Conservation (phyloP, 2,888 invertebrate genomes). For the Aromia moschata region DNA sequence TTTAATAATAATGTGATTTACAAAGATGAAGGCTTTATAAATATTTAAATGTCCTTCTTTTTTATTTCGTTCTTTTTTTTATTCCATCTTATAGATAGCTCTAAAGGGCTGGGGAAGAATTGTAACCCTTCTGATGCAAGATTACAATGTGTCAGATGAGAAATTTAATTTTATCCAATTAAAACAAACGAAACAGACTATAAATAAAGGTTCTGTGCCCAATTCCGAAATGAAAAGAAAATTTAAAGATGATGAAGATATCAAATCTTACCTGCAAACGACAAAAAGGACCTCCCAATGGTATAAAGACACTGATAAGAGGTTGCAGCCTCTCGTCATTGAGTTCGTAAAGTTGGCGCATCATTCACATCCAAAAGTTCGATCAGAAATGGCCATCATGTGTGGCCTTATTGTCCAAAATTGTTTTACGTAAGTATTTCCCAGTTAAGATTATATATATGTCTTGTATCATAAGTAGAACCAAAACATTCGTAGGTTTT, state of each 20-base stretch:
- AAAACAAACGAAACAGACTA: conserved; percentile 9
- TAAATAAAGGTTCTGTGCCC: conserved; percentile 9
- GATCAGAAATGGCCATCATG: conserved; percentile 70
- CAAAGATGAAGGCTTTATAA: conserved; percentile 52
- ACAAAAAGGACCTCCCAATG: conserved; percentile 65
- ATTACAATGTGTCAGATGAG: conserved; percentile 52
- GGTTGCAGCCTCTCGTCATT: conserved; percentile 65
- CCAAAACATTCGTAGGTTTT: no score
- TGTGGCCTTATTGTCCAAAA: conserved; percentile 68
- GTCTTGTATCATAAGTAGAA: no score
- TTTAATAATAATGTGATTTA: conserved; percentile 23
- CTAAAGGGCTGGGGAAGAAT: conserved; percentile 63
- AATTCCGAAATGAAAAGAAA: conserved; percentile 39
- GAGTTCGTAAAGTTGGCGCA: conserved; percentile 67
- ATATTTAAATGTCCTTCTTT: no score
- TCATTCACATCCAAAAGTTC: conserved; percentile 71
- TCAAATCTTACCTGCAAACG: conserved; percentile 59
- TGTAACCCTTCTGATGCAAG: conserved; percentile 63
- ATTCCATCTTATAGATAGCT: conserved; percentile 57
- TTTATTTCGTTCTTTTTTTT: no score
- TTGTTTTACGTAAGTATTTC: conserved; percentile 67
- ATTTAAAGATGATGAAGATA: conserved; percentile 49
- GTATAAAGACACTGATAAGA: conserved; percentile 69
- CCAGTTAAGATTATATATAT: no score
- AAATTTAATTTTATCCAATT: conserved; percentile 36